Conservation (phyloP, 2,113 vertebrate genomes). For the Grammomys dolichurus region DNA sequence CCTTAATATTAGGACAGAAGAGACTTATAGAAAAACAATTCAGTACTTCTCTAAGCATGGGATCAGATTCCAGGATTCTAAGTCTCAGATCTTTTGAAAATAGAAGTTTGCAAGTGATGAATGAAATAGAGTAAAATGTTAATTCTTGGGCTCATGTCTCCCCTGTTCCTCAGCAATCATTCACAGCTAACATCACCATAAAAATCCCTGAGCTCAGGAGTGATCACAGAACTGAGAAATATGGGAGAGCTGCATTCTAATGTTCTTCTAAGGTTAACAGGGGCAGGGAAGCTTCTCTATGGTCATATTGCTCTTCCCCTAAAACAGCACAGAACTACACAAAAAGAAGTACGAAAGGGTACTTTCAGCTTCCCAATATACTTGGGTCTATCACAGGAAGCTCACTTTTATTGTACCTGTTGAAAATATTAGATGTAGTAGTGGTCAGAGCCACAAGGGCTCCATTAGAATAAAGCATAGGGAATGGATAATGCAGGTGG, state of each 20-base stretch:
- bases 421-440: neutral
- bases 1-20: neutral
- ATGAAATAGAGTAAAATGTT: neutral
- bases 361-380: neutral
- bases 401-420: neutral
- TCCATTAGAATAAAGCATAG: neutral
- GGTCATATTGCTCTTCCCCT: neutral
- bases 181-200: neutral
- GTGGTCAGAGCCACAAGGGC: accelerated
- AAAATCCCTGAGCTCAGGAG: neutral
- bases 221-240: neutral
- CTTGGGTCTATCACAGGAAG: too few relatives aligned
- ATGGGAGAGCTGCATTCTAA: neutral
- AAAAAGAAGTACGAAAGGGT: too few relatives aligned
- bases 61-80: neutral
- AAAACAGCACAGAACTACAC: neutral
- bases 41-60: neutral
- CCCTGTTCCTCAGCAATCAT: neutral
- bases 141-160: neutral
- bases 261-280: neutral
- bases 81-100: constrained; percentile 4
- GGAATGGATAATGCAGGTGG: neutral
- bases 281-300: neutral
- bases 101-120: neutral
- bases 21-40: neutral